Evolutionary conservation across 1,140 invertebrate genomes (phyloP), one percentile per base, ranked within the genome.

Genomic region (Neocloeon triangulifer): DNA sequence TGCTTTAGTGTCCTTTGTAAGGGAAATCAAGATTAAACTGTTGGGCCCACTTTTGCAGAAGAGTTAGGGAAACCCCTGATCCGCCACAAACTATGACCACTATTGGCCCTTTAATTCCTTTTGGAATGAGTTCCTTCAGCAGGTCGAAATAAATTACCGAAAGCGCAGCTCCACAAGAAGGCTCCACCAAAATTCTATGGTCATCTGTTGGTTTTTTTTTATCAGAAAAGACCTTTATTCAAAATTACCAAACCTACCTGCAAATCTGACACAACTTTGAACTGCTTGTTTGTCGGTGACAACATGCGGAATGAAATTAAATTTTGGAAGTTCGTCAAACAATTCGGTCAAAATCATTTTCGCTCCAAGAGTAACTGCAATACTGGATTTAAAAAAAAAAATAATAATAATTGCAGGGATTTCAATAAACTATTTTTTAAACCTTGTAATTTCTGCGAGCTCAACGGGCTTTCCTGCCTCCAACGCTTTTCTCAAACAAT

Each of bases 1-100:
- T n/a, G n/a, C n/a, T n/a, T n/a, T n/a, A n/a, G n/a, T n/a, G n/a
- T n/a, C n/a, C n/a, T n/a, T n/a, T n/a, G n/a, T n/a, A n/a, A n/a
- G n/a, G n/a, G n/a, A n/a, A n/a, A n/a, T n/a, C n/a, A n/a, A n/a
- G n/a, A n/a, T n/a, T n/a, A n/a, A n/a, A n/a, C n/a, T n/a, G n/a
- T n/a, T n/a, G n/a, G n/a, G n/a, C 55, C 52, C 51, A 58, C 7
- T 43, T 35, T 18, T 50, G 36, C 10, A 62, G 38, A 8, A 45
- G 31, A 19, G 52, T 41, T 2, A 56, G 35, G n/a, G 47, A 51
- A 0, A 57, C 50, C 20, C 45, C 42, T 35, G 42, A 51, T 3
- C 62, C 62, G 4, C 62, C 62, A 44, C 62, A 64, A 1, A 62
- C 56, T 6, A 64, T 47, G 12, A 62, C 40, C 8, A 63, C 47